Conservation (phyloP, 2,113 vertebrate species). For the Symphodus melops region DNA sequence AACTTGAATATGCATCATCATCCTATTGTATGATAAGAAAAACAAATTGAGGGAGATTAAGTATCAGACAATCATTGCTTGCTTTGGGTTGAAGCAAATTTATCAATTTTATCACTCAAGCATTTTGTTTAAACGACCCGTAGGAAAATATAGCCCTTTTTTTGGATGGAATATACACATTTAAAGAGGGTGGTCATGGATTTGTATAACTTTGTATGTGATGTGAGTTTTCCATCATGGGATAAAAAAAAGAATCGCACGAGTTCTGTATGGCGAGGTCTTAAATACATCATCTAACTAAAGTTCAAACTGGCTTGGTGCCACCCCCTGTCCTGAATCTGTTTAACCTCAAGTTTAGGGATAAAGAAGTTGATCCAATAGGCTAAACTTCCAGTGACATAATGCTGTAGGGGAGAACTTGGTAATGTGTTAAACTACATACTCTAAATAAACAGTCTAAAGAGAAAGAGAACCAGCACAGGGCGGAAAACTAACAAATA, state of each 20-base stretch:
- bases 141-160: constrained; percentile 57
- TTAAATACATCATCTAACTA: constrained; percentile 69
- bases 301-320: constrained; percentile 65
- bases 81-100: constrained; percentile 50
- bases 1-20: constrained; percentile 28
- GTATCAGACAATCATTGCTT: constrained; percentile 54
- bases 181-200: constrained; percentile 59
- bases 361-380: constrained; percentile 48
- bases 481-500: constrained; percentile 30
- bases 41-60: constrained; percentile 57
- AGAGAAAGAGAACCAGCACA: constrained; percentile 18
- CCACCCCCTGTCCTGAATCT: constrained; percentile 66
- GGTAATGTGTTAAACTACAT: constrained; percentile 52
- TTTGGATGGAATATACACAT: constrained; percentile 64
- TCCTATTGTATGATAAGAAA: constrained; percentile 46
- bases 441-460: constrained; percentile 46
- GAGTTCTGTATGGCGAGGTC: constrained; percentile 67
- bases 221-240: constrained; percentile 76
- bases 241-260: constrained; percentile 71
- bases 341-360: constrained; percentile 67
- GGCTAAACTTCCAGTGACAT: constrained; percentile 55
- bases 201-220: constrained; percentile 66
- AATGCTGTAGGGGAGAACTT: constrained; percentile 30
- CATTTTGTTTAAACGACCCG: constrained; percentile 59
- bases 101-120: constrained; percentile 51